These are phyloP conservation scores for Pyrrhura leucotis DNA, from an alignment of 2,797 vertebrate species.

Conservation along the genomic window DNA sequence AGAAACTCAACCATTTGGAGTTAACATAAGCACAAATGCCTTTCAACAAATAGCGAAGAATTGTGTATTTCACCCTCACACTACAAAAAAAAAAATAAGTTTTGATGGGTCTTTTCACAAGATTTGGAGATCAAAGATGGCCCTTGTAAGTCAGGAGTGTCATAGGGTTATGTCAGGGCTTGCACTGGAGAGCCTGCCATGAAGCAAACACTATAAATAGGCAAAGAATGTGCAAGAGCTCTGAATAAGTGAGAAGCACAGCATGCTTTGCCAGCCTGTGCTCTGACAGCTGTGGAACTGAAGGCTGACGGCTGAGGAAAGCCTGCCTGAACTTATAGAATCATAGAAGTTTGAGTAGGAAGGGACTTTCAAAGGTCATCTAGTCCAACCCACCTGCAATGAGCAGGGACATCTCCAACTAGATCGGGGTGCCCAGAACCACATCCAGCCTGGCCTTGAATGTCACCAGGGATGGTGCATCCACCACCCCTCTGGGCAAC, in stretches of 20 bases:
- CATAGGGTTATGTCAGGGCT: slow-evolving; percentile 19
- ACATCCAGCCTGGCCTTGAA: neutral
- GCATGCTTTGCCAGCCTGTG: neutral
- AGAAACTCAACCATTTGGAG: neutral
- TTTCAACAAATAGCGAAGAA: neutral
- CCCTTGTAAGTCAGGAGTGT: neutral
- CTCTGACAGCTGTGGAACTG: neutral
- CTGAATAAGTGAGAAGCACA: neutral
- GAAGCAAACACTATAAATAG: slow-evolving; percentile 52
- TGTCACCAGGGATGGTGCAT: neutral
- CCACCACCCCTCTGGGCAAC: neutral
- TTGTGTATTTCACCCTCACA: neutral
- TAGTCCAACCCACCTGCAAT: neutral
- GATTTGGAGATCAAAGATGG: neutral
- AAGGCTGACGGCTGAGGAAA: neutral
- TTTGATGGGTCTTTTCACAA: neutral
- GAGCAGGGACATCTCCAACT: neutral
- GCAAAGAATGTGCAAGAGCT: slow-evolving; percentile 38
- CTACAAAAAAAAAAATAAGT: neutral
- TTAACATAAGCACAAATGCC: neutral
- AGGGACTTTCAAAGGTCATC: neutral
- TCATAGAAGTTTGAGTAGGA: neutral
- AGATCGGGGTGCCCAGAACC: neutral
- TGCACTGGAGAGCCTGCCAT: neutral
- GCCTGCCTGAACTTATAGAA: neutral